A percentile compares a stretch with the other conserved stretches of the same genome.
Evolutionary conservation across 2,113 vertebrate genomes (phyloP).

Genomic region (Perca flavescens): DNA sequence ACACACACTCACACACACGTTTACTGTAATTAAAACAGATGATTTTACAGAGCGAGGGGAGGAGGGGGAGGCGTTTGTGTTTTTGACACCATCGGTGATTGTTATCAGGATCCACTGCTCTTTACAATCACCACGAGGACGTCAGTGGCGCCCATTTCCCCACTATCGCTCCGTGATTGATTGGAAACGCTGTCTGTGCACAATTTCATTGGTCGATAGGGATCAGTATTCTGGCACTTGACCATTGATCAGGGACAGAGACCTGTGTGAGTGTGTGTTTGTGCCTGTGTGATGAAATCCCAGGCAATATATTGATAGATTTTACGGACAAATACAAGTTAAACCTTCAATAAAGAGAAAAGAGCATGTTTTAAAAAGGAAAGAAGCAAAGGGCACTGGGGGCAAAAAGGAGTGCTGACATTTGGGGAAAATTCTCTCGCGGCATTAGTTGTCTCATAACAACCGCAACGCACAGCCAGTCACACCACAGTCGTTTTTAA

Average conservation of each 20-base stretch:
- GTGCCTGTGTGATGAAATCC: constrained; percentile 50
- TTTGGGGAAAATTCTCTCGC: background rate
- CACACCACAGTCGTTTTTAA: constrained; percentile 31
- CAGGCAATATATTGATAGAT: constrained; percentile 45
- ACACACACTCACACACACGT: constrained; percentile 49
- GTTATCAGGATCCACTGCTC: constrained; percentile 73
- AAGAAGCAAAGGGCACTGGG: constrained; percentile 1
- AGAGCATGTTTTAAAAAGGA: constrained; percentile 1
- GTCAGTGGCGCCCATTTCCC: constrained; percentile 51
- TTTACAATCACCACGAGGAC: constrained; percentile 69
- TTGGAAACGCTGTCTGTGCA: constrained; percentile 72
- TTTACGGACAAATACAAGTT: constrained; percentile 42
- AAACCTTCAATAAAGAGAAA: constrained; percentile 35
- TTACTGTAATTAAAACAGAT: constrained; percentile 75
- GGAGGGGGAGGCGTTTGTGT: constrained; percentile 50
- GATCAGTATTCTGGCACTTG: constrained; percentile 71
- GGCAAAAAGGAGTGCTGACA: background rate
- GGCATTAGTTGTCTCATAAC: constrained; percentile 37
- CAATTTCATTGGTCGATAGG: constrained; percentile 77
- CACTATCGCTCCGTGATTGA: constrained; percentile 68
- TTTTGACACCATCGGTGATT: constrained; percentile 75
- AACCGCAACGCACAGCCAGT: constrained; percentile 25
- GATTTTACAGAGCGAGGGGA: constrained; percentile 63
- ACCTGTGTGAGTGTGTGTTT: constrained; percentile 41
- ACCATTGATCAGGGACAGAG: constrained; percentile 65